Percentiles rank a stretch among this genome's conserved stretches.
Evolutionary conservation across 2,888 invertebrate species (phyloP).

Genomic region (Harmothoe impar): DNA sequence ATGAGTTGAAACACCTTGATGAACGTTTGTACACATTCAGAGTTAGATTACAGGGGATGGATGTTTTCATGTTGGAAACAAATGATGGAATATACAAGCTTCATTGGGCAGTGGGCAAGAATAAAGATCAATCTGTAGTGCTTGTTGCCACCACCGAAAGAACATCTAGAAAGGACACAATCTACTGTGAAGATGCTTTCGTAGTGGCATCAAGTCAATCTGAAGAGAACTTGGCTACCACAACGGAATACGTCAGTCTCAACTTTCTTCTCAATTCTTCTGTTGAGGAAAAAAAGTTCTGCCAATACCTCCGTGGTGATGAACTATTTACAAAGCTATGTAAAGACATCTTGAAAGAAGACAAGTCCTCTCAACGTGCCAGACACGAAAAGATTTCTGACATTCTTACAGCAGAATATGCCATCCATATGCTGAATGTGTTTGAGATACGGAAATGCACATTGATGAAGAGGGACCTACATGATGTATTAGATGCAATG

Average conservation of each 20-base stretch:
- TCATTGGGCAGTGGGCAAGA: background rate
- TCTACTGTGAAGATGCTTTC: background rate
- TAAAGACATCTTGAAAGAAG: background rate
- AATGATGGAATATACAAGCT: background rate
- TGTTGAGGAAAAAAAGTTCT: background rate
- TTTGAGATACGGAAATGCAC: background rate
- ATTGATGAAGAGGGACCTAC: background rate
- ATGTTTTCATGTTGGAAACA: background rate
- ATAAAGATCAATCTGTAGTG: background rate
- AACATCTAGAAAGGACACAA: no score
- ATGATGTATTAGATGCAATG: background rate
- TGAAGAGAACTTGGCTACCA: background rate
- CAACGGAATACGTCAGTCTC: background rate
- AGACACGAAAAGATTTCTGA: background rate
- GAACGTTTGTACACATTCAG: background rate
- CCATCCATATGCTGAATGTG: background rate
- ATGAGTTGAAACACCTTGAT: background rate
- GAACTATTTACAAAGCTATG: background rate
- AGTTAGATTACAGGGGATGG: background rate
- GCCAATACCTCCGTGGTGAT: background rate
- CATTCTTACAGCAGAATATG: background rate
- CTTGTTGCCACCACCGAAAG: background rate
- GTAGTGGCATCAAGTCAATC: background rate
- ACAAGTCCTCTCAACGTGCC: background rate
- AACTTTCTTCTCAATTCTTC: background rate